These are phyloP conservation scores for Dryas iulia DNA, from an alignment of 1,140 invertebrate genomes.

Conservation along the genomic window DNA sequence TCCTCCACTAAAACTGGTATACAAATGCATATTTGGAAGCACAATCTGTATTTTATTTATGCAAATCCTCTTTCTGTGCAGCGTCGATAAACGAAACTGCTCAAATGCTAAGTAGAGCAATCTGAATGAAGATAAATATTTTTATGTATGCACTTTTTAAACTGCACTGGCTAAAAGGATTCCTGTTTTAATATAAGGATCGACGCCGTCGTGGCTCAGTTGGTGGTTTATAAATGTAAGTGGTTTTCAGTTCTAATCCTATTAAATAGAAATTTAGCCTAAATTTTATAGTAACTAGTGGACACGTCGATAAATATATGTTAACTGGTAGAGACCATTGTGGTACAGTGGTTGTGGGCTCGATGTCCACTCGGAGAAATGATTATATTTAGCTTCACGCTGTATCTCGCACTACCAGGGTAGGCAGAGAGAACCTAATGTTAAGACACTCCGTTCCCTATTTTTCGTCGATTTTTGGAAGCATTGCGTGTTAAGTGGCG, in stretches of 20 bases:
- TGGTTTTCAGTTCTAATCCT: too few species aligned
- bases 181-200: not conserved
- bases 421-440: not conserved
- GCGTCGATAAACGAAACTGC: conserved; percentile 1
- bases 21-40: not conserved
- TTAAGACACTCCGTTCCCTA: not conserved
- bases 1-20: not conserved
- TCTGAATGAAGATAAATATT: conserved; percentile 2
- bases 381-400: too few species aligned
- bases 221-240: too few species aligned
- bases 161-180: not conserved
- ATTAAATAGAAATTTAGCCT: too few species aligned
- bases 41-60: not conserved
- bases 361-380: too few species aligned
- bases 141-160: not conserved
- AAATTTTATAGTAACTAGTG: too few species aligned
- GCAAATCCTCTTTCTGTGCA: not conserved
- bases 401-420: too few species aligned
- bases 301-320: too few species aligned
- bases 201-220: too few species aligned
- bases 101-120: conserved; percentile 4
- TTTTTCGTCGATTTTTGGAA: too few species aligned
- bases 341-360: too few species aligned
- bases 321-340: too few species aligned
- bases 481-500: not conserved